Evolutionary conservation across 2,888 invertebrate species (phyloP).

Genomic region (Brachyptera risi): DNA sequence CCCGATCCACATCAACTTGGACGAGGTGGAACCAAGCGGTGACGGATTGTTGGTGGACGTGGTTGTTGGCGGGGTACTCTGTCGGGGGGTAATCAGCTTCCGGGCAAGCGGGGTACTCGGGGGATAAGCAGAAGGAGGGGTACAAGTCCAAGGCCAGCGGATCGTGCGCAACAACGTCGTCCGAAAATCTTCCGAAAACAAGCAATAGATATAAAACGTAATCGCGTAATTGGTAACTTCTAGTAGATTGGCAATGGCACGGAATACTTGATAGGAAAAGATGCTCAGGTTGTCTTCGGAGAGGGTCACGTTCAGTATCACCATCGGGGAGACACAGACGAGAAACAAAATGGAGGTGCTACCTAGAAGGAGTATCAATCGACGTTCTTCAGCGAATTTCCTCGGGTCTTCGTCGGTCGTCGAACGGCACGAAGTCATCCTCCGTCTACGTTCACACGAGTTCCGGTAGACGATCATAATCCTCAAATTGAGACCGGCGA

Average conservation of each 20-base stretch:
- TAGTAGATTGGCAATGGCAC: slow-evolving; percentile 66
- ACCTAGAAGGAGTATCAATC: slow-evolving; percentile 60
- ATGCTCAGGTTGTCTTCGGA: slow-evolving; percentile 57
- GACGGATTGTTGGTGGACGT: slow-evolving; percentile 18
- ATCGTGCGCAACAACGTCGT: slow-evolving; percentile 63
- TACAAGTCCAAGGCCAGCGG: slow-evolving; percentile 50
- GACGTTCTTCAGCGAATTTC: slow-evolving; percentile 63
- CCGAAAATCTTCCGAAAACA: slow-evolving; percentile 72
- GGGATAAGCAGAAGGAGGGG: slow-evolving; percentile 13
- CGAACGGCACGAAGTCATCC: slow-evolving; percentile 59
- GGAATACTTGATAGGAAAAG: slow-evolving; percentile 64
- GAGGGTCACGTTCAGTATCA: slow-evolving; percentile 63
- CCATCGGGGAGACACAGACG: slow-evolving; percentile 66
- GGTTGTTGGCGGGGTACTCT: slow-evolving; percentile 16
- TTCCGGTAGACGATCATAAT: slow-evolving; percentile 63
- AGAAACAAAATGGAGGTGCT: slow-evolving; percentile 64
- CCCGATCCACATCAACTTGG: slow-evolving; percentile 14
- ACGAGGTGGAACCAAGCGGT: slow-evolving; percentile 5
- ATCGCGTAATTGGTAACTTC: slow-evolving; percentile 73
- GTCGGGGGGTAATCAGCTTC: slow-evolving; percentile 14
- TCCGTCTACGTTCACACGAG: slow-evolving; percentile 59
- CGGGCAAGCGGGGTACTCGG: slow-evolving; percentile 15
- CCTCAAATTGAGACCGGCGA: slow-evolving; percentile 61
- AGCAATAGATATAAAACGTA: slow-evolving; percentile 74
- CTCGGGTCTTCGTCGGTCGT: slow-evolving; percentile 58